Conservation (phyloP, 2,113 vertebrate genomes). For the Nothocercus nigrocapillus region DNA sequence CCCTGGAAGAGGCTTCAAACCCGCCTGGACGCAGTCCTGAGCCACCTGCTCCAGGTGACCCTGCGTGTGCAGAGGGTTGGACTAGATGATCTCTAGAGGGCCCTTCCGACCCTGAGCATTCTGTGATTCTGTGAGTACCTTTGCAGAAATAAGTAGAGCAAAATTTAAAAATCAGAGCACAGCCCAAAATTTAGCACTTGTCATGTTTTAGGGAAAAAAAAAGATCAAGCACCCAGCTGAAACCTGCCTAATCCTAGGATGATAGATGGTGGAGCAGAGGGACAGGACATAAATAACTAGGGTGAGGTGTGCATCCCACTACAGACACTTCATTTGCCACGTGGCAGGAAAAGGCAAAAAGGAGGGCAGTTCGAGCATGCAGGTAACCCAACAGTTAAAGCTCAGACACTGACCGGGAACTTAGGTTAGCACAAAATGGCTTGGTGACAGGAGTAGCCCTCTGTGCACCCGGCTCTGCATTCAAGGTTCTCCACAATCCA, state of each 20-base stretch:
- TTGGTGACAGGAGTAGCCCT: background rate
- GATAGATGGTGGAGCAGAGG: rapidly evolving
- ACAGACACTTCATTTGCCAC: background rate
- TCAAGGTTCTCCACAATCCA: background rate
- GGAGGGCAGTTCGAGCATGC: background rate
- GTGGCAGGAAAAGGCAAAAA: background rate
- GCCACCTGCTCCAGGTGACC: too few relatives aligned
- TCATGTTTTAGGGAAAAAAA: background rate
- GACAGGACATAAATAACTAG: background rate
- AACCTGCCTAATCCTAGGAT: background rate
- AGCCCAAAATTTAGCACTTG: background rate
- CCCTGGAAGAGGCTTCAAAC: too few relatives aligned
- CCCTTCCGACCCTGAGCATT: too few relatives aligned
- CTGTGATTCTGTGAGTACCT: background rate
- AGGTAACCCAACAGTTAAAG: background rate
- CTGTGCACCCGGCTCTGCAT: background rate
- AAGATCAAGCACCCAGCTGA: background rate
- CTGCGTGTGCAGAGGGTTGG: too few relatives aligned
- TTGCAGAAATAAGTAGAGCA: background rate
- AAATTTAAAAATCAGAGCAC: background rate
- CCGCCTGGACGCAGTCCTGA: too few relatives aligned
- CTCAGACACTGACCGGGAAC: background rate
- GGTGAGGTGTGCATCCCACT: background rate
- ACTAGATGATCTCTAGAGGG: too few relatives aligned
- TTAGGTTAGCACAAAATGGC: rapidly evolving